Conservation (phyloP, 2,888 invertebrate species). For the Pristionchus exspectatus region DNA sequence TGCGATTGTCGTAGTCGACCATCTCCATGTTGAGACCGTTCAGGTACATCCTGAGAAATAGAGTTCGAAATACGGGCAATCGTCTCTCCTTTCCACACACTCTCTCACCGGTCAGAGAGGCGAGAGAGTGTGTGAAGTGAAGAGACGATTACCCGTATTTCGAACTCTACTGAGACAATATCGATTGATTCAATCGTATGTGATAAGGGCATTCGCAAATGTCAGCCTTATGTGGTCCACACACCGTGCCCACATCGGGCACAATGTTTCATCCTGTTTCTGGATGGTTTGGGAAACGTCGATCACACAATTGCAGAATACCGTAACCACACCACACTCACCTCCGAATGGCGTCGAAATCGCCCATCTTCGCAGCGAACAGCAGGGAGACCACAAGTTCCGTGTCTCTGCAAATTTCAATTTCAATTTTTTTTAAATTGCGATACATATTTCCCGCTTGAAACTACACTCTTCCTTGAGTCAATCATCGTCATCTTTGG, state of each 20-base stretch:
- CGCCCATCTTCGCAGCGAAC: slow-evolving; percentile 95
- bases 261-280: background rate
- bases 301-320: background rate
- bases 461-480: background rate
- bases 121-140: too few relatives aligned
- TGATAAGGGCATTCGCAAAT: background rate
- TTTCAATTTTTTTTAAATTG: too few relatives aligned
- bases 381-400: slow-evolving; percentile 93
- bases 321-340: slow-evolving; percentile 54
- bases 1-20: slow-evolving; percentile 72
- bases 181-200: too few relatives aligned
- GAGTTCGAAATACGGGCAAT: too few relatives aligned
- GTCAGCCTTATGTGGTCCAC: background rate
- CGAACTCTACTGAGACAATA: too few relatives aligned
- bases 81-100: too few relatives aligned
- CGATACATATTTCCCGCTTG: background rate
- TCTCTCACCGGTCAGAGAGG: too few relatives aligned
- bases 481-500: too few relatives aligned
- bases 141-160: too few relatives aligned
- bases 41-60: slow-evolving; percentile 65
- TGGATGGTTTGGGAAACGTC: too few relatives aligned
- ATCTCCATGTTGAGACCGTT: slow-evolving; percentile 73
- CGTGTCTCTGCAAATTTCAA: slow-evolving; percentile 86
- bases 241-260: background rate
- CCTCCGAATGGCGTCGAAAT: slow-evolving; percentile 80